Percentiles rank a stretch among this genome's conserved stretches.
phyloP scores from a whole-genome alignment of 2,113 vertebrate genomes.

The Tyto alba region DNA sequence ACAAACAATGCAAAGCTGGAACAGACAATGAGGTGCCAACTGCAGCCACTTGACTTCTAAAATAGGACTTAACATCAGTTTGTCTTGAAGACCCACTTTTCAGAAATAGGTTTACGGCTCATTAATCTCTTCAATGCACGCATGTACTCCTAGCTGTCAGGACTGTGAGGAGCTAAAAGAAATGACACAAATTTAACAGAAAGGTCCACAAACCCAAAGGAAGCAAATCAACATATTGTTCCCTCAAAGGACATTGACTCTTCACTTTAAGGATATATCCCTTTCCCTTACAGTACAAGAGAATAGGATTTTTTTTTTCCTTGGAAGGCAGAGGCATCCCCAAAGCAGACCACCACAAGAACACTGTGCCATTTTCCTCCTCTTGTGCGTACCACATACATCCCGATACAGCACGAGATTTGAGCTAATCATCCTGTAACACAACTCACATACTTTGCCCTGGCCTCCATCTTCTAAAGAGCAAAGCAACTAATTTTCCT shows the following conservation, averaged over 20 bases:
- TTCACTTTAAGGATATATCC: background rate
- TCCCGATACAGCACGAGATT: fast-evolving
- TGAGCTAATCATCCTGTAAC: background rate
- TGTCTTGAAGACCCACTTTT: background rate
- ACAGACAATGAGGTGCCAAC: background rate
- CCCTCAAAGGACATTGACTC: background rate
- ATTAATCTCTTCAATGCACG: background rate
- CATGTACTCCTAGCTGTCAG: background rate
- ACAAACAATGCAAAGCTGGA: conserved; percentile 17
- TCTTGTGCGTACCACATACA: background rate
- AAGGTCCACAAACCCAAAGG: background rate
- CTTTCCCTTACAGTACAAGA: background rate
- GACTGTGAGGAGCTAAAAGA: background rate
- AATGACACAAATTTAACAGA: background rate
- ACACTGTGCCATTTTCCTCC: background rate
- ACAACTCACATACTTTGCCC: background rate
- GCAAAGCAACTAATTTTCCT: background rate
- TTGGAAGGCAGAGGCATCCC: background rate
- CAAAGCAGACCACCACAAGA: background rate
- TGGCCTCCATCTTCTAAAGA: background rate
- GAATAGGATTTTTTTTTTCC: background rate
- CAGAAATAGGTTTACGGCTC: background rate
- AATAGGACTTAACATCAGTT: background rate
- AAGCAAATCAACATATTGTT: background rate
- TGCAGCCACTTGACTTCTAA: conserved; percentile 5